A percentile compares a stretch with the other conserved stretches of the same genome.
These are phyloP conservation scores for Drosophila basisetae DNA, from an alignment of 2,888 invertebrate genomes.

Conservation along the genomic window DNA sequence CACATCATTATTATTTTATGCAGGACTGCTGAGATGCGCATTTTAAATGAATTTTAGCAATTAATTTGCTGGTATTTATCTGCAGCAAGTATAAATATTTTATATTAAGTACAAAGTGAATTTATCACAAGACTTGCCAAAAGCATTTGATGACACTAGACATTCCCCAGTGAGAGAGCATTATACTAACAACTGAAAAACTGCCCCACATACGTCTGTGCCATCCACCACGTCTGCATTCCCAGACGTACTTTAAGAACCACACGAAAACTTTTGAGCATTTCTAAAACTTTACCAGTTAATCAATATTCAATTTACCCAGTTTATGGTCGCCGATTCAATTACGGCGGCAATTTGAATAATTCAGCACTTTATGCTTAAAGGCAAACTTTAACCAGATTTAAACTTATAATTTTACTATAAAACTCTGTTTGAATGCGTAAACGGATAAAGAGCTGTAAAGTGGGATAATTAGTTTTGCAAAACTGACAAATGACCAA, in stretches of 20 bases:
- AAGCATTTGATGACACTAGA: conserved; percentile 22
- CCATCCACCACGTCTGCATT: conserved; percentile 49
- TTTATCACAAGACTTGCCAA: conserved; percentile 36
- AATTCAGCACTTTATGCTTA: not conserved
- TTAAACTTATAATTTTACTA: not conserved
- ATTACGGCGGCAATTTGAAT: conserved; percentile 6
- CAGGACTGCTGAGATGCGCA: not conserved
- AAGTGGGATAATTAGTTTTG: not conserved
- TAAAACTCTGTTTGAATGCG: not conserved
- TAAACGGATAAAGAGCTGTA: not conserved
- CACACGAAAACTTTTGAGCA: conserved; percentile 54
- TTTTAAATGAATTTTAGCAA: not conserved
- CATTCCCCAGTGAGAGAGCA: conserved; percentile 1
- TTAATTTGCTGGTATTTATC: conserved; percentile 12
- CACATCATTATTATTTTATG: conserved; percentile 1
- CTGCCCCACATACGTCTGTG: not conserved
- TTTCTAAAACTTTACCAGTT: conserved; percentile 27
- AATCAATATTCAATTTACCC: conserved; percentile 17
- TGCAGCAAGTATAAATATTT: conserved; percentile 3
- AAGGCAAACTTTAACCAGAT: not conserved
- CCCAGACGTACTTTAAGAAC: conserved; percentile 49
- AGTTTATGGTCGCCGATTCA: not conserved
- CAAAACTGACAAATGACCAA: conserved; percentile 5
- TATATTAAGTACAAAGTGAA: conserved; percentile 32
- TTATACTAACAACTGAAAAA: conserved; percentile 3